Evolutionary conservation across 1,140 invertebrate species (phyloP).

Genomic region (Druon quercuslanigerum): DNA sequence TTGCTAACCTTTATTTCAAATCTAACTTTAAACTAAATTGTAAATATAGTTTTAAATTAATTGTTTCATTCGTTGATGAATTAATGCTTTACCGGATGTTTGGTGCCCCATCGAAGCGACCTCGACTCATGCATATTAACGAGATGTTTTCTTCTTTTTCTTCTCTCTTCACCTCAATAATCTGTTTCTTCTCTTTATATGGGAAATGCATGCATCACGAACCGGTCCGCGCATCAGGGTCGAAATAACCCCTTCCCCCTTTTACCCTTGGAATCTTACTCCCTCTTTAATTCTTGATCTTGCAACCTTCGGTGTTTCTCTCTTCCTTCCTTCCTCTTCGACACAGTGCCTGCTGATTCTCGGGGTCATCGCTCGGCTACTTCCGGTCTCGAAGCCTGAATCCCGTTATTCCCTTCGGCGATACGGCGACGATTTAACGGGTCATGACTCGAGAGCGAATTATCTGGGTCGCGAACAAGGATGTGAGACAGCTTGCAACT

Average conservation of each 20-base stretch:
- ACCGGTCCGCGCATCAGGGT: constrained; percentile 47
- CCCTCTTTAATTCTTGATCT: constrained; percentile 26
- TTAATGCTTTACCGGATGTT: constrained; percentile 26
- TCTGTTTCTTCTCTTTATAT: constrained; percentile 50
- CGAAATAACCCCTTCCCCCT: constrained; percentile 34
- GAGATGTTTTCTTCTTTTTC: constrained; percentile 30
- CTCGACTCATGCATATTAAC: constrained; percentile 56
- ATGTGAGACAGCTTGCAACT: constrained; percentile 11
- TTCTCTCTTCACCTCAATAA: constrained; percentile 40
- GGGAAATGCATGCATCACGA: constrained; percentile 53
- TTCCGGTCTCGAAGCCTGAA: constrained; percentile 55
- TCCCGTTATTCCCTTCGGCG: constrained; percentile 33
- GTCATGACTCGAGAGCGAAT: constrained; percentile 40
- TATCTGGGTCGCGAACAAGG: constrained; percentile 33
- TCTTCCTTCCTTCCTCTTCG: constrained; percentile 32
- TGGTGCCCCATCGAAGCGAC: constrained; percentile 51
- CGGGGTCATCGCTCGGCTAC: constrained; percentile 52
- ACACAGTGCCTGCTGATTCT: constrained; percentile 32
- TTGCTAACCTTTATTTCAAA: neutral
- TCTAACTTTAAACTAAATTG: neutral
- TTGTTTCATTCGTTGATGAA: constrained; percentile 22
- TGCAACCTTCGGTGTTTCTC: constrained; percentile 32
- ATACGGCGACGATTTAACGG: constrained; percentile 33
- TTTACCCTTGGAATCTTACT: constrained; percentile 22
- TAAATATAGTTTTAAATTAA: neutral